Percentiles rank a stretch among this genome's conserved stretches.
phyloP scores from a whole-genome alignment of 2,113 vertebrate genomes.

The Anarrhichthys ocellatus region DNA sequence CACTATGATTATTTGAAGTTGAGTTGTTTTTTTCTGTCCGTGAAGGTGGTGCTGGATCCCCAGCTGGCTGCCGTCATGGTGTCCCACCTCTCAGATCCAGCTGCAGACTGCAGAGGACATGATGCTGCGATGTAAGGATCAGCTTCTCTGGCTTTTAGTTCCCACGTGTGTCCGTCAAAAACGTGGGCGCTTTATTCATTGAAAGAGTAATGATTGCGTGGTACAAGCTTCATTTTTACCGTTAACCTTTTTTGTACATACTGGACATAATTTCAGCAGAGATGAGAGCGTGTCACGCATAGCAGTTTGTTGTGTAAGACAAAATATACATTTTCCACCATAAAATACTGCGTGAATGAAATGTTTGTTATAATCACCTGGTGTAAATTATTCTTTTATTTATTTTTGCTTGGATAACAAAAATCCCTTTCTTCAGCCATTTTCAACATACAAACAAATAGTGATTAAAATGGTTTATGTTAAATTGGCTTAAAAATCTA shows the following conservation, averaged over 20 bases:
- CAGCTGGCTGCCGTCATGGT: slow-evolving; percentile 94
- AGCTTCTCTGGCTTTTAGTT: neutral
- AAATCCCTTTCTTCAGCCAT: neutral
- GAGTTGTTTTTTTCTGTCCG: neutral
- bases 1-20: neutral
- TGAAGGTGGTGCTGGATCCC: slow-evolving; percentile 92
- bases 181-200: neutral
- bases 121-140: slow-evolving; percentile 91
- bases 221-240: too few species aligned
- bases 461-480: too few species aligned
- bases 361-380: neutral
- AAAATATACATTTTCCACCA: too few species aligned
- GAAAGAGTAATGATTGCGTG: neutral
- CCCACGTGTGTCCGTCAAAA: neutral
- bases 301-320: neutral
- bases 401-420: neutral
- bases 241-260: neutral
- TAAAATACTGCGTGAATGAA: neutral
- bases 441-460: neutral
- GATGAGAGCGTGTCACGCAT: neutral
- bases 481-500: too few species aligned
- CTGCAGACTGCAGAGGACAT: slow-evolving; percentile 92
- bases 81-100: slow-evolving; percentile 90
- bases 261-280: neutral
- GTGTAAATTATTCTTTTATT: neutral